These are phyloP conservation scores for Ctenodactylus gundi DNA, from an alignment of 2,113 vertebrate genomes.

Conservation along the genomic window DNA sequence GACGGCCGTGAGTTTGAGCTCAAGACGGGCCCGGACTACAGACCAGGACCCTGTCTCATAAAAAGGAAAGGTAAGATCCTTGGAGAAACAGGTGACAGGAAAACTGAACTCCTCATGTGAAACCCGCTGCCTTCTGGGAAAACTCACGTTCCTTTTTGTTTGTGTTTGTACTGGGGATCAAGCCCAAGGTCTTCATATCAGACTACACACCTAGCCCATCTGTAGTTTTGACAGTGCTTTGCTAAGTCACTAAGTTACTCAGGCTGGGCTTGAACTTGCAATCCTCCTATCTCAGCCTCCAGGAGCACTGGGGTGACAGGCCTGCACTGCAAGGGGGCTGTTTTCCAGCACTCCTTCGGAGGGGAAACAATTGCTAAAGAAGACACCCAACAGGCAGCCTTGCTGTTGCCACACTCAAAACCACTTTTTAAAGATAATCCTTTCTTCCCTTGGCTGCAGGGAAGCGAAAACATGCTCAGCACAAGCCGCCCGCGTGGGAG, in stretches of 20 bases:
- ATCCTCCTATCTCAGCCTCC: too few relatives aligned
- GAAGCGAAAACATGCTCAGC: constrained; percentile 49
- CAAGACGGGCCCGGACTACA: too few relatives aligned
- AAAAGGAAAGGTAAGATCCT: background rate
- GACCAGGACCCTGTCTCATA: too few relatives aligned
- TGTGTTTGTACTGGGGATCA: too few relatives aligned
- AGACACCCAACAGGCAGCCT: constrained; percentile 37
- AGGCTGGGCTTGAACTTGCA: too few relatives aligned
- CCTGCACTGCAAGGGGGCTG: constrained; percentile 54
- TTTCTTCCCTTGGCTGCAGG: constrained; percentile 36
- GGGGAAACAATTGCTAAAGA: constrained; percentile 47
- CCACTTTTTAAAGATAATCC: background rate
- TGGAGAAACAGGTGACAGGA: background rate
- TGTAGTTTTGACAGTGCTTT: too few relatives aligned
- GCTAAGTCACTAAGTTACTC: too few relatives aligned
- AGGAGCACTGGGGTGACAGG: too few relatives aligned
- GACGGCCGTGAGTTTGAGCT: too few relatives aligned
- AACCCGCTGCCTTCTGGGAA: background rate
- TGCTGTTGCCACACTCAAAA: constrained; percentile 38
- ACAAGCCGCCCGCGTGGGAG: constrained; percentile 23
- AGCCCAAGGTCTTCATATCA: too few relatives aligned
- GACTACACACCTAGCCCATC: too few relatives aligned
- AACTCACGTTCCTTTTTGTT: background rate
- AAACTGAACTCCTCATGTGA: background rate
- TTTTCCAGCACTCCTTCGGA: background rate